Evolutionary conservation across 2,888 invertebrate genomes (phyloP), one percentile per base, ranked within the genome.

Genomic region (Tenthredo scrophulariae): DNA sequence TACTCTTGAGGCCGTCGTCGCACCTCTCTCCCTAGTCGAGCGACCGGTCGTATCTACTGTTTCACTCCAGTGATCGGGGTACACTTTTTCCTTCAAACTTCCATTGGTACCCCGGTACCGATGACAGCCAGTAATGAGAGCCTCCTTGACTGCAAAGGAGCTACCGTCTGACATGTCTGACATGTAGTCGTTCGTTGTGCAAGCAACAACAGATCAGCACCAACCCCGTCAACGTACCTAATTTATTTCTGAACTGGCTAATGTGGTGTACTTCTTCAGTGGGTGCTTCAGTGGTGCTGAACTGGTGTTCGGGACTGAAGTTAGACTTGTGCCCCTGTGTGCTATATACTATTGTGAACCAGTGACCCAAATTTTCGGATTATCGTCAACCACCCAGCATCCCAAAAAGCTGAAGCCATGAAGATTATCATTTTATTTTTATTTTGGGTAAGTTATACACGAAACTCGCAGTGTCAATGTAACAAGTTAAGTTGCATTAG

Each of bases 91-190:
- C 90, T 86, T 86, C 88, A 87, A 88, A 87, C 86, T 83, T 85
- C 85, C 85, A 87, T 87, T 86, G 87, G 85, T 84, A 75, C 83
- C 86, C 88, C 85, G 87, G 87, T 86, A 87, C 88, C 90, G 91
- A 92, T 92, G 92, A 91, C 88, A 89, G 88, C 88, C 87, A 89
- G 89, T 91, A 90, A 92, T 92, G 92, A 92, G 92, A 92, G 92
- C 92, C 90, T 89, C 89, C 89, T 91, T 89, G 91, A 88, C 88
- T 88, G 90, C 89, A 89, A 90, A 89, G 90, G 89, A 91, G 91
- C 90, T 83, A 67, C 83, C 67, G 83, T 83, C 83, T 46, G 67
- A 46, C 46, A 83, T 67, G 83, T 46, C 83, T 91, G 91, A 89
- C 91, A 91, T 91, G 91, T 91, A 90, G 90, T 86, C 88, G 85